Evolutionary conservation across 2,888 invertebrate species (phyloP), one percentile per base, ranked within the genome.

Genomic region (Agrochola lota): DNA sequence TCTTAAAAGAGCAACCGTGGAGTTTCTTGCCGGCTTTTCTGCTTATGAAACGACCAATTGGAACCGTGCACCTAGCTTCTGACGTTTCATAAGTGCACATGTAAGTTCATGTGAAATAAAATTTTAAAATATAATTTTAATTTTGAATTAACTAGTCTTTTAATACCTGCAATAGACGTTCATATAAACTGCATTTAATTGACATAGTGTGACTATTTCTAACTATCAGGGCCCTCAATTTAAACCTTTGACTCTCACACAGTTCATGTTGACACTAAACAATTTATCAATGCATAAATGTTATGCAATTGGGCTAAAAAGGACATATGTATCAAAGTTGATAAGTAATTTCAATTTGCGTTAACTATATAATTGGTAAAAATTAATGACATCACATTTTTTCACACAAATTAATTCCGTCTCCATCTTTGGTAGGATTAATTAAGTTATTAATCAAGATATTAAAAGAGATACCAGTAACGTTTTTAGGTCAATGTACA

Each of bases 401-500:
- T 46, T 75, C 0, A 30, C 26, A 26, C 9, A 20, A 55, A 30
- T 52, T 12, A 57, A n/a, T 57, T 57, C 23, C n/a, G 57, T 57
- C 30, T 59, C 40, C 57, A 66, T 69, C 4, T 69, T 71, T 59
- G 46, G 12, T 64, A 43, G 74, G 23, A 69, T 67, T 67, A 46
- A 82, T 84, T 49, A 75, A 68, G 49, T 78, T 66, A 70, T 71
- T 40, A 26, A 55, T 75, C 60, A 66, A 64, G 69, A 60, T 64
- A 71, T 5, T 75, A 67, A 40, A 77, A 71, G 35, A 77, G 43
- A 81, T 85, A 80, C 80, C 64, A 76, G 85, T 85, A 76, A 75
- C 72, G 74, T 87, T 80, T 77, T 73, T 84, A 78, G 87, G 87
- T 87, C 88, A 88, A 71, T 77, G 72, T 73, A 74, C 66, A 72